phyloP scores from a whole-genome alignment of 2,797 vertebrate genomes.

The Rhinichthys osculus region DNA sequence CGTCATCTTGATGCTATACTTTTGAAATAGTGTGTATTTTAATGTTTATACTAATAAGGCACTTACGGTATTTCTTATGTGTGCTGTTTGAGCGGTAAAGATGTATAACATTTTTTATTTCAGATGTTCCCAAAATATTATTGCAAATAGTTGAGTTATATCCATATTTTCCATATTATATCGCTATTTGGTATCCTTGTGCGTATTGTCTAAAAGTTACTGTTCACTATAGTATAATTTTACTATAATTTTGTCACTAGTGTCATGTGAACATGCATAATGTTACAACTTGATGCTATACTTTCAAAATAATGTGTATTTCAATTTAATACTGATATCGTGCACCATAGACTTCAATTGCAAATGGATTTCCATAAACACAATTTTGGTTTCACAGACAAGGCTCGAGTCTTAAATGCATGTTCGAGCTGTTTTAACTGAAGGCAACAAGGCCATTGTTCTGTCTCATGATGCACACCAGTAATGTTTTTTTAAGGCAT shows the following conservation, averaged over 20 bases:
- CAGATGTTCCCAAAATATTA: not conserved
- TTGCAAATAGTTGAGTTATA: not conserved
- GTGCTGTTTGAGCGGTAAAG: not conserved
- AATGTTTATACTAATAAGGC: too few species aligned
- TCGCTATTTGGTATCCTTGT: not conserved
- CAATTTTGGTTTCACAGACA: not conserved
- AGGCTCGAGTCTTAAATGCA: not conserved
- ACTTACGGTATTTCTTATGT: not conserved
- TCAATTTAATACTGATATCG: too few species aligned
- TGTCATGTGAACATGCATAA: not conserved
- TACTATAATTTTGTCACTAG: not conserved
- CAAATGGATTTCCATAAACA: not conserved
- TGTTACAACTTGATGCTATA: not conserved
- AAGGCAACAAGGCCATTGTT: too few species aligned
- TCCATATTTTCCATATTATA: not conserved
- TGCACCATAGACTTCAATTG: not conserved
- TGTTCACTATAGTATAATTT: not conserved
- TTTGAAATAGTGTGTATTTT: not conserved
- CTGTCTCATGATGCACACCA: not conserved
- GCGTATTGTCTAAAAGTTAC: not conserved
- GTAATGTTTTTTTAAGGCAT: not conserved
- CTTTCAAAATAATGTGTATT: not conserved
- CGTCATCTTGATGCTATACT: not conserved
- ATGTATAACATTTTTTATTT: not conserved
- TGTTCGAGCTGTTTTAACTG: not conserved